Conservation (phyloP, 1,140 invertebrate genomes). For the Metaphire vulgaris region DNA sequence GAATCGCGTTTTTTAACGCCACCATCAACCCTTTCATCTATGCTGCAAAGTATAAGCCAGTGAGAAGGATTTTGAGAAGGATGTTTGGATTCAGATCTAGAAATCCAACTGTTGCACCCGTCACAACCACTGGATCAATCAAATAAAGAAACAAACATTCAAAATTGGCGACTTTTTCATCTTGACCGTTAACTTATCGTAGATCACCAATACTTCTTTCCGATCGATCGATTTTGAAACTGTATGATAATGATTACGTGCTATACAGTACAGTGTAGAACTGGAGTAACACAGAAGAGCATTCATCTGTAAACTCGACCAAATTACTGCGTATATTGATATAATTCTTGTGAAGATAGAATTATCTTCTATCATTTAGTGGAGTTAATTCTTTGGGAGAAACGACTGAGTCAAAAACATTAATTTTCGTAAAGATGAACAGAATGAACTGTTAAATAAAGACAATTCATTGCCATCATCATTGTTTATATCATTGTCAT, state of each 20-base stretch:
- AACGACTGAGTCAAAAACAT: too few relatives aligned
- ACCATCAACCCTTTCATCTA: background rate
- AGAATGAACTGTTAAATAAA: too few relatives aligned
- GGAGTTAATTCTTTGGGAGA: too few relatives aligned
- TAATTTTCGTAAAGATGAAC: too few relatives aligned
- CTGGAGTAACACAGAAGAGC: too few relatives aligned
- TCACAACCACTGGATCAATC: too few relatives aligned
- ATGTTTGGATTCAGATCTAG: background rate
- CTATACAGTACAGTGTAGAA: background rate
- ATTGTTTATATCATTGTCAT: too few relatives aligned
- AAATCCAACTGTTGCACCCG: background rate
- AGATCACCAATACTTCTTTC: background rate
- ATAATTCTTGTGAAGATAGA: too few relatives aligned
- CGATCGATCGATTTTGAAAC: background rate
- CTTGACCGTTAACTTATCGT: background rate
- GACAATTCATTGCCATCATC: too few relatives aligned
- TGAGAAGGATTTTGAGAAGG: background rate
- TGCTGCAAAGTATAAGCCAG: background rate
- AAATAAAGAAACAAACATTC: background rate
- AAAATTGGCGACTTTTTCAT: background rate
- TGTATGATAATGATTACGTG: background rate
- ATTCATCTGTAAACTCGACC: too few relatives aligned
- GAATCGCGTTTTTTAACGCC: background rate
- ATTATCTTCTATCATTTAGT: too few relatives aligned
- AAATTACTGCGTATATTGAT: too few relatives aligned